These are phyloP conservation scores for Struthio camelus DNA, from an alignment of 2,113 vertebrate genomes.

Conservation along the genomic window DNA sequence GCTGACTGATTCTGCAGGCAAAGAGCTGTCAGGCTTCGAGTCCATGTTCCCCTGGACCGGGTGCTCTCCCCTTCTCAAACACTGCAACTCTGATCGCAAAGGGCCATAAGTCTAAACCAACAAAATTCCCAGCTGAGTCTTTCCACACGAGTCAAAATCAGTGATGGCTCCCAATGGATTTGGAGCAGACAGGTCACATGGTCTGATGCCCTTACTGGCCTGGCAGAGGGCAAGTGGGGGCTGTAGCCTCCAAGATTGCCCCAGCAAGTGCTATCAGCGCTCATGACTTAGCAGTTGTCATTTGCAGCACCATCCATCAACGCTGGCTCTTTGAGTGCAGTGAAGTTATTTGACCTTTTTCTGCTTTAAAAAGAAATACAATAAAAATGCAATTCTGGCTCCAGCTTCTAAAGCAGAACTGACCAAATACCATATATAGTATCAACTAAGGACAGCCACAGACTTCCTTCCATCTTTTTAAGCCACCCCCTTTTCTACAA, in stretches of 20 bases:
- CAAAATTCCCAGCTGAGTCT: not conserved
- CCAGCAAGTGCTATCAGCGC: not conserved
- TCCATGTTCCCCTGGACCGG: too few species aligned
- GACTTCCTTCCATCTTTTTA: slow-evolving; percentile 30
- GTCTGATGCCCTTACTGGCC: not conserved
- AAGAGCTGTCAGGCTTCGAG: too few species aligned
- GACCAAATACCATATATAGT: slow-evolving; percentile 67
- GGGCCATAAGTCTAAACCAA: accelerated
- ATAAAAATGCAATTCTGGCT: slow-evolving; percentile 39
- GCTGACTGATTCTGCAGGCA: not conserved
- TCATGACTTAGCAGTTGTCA: not conserved
- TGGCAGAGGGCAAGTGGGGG: not conserved
- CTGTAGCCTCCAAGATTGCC: not conserved
- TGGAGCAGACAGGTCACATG: not conserved
- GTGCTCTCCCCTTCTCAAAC: not conserved
- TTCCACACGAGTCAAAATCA: accelerated
- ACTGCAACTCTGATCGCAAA: not conserved
- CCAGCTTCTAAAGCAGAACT: slow-evolving; percentile 17
- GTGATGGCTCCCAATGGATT: not conserved
- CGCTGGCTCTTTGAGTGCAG: not conserved
- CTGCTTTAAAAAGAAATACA: slow-evolving; percentile 48
- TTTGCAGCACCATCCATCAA: not conserved
- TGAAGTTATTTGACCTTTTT: not conserved
- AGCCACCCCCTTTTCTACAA: slow-evolving; percentile 24
- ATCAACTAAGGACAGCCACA: slow-evolving; percentile 5